Evolutionary conservation across 1,140 invertebrate species (phyloP).

Genomic region (Cotesia glomerata): DNA sequence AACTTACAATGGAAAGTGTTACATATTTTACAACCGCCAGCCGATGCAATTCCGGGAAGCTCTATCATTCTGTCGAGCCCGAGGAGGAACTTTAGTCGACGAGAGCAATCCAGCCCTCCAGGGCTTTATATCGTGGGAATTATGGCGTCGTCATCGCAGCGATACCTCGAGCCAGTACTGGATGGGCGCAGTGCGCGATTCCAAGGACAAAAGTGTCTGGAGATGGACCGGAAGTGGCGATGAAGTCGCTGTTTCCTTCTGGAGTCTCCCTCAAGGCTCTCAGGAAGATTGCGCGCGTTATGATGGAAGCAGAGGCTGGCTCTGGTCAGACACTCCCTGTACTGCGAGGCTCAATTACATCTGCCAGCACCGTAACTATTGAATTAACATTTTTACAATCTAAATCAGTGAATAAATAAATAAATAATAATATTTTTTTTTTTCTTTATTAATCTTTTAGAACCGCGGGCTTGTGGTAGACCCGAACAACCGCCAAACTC

Average conservation of each 20-base stretch:
- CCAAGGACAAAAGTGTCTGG: constrained; percentile 81
- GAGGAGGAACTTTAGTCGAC: constrained; percentile 84
- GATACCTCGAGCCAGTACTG: constrained; percentile 93
- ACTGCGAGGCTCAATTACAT: constrained; percentile 86
- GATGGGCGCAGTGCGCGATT: constrained; percentile 89
- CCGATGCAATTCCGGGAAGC: constrained; percentile 83
- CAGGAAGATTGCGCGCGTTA: constrained; percentile 86
- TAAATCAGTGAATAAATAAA: constrained; percentile 21
- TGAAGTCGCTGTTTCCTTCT: constrained; percentile 89
- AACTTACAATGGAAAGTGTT: constrained; percentile 95
- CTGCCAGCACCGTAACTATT: constrained; percentile 88
- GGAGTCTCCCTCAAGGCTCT: constrained; percentile 84
- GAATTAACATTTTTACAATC: background rate
- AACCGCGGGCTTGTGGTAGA: constrained; percentile 86
- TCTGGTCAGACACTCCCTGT: constrained; percentile 94
- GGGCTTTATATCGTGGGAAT: constrained; percentile 92
- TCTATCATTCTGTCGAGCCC: constrained; percentile 77
- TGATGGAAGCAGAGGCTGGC: constrained; percentile 91
- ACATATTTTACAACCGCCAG: constrained; percentile 92
- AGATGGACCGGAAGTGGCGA: constrained; percentile 85
- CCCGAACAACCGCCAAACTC: constrained; percentile 94
- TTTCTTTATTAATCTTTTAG: constrained; percentile 55
- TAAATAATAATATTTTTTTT: background rate
- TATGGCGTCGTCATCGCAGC: constrained; percentile 87
- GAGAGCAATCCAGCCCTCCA: constrained; percentile 93